Base-by-base conservation (phyloP, 2,113 vertebrate species). In the Redunca redunca region DNA sequence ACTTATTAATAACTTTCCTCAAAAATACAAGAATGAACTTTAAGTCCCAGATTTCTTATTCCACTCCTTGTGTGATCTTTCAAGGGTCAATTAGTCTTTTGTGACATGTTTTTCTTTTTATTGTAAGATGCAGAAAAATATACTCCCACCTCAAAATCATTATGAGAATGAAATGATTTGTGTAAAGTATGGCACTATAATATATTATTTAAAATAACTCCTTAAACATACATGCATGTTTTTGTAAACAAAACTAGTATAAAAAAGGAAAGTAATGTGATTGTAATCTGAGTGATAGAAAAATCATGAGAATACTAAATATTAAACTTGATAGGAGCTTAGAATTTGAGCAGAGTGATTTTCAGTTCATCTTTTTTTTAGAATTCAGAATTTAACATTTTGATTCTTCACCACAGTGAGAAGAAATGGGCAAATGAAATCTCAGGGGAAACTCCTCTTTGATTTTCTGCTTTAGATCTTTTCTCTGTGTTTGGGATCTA, bases 401-500 rank as follows among this genome's bases (percentile, higher is more conserved):
- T 92, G 64, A 78, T 95, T 96, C 77, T 90, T 93, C 43, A 93
- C 84, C 36, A 95, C 46, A 96, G 85, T 94, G 36, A 78, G 67
- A 95, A 95, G 87, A 98, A 97, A 94, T 86, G 40, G 98, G 85
- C 57, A 97, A 98, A 96, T 78, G 28, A 95, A 94, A 93, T 92
- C 98, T 97, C 98, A 87, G 15, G 88, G 91, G 97, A 97, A 86
- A 86, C 11, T 55, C 46, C 64, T 82, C 96, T 98, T 98, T 98
- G 98, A 98, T 97, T 95, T 67, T 77, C 33, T 28, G 82, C 97
- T 86, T 98, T 64, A 98, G 96, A 97, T 97, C 97, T 98, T 97
- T 74, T 81, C 71, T 94, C 90, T 96, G 81, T 97, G 84, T 96
- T 97, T 94, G 94, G 96, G 52, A 92, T 98, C 95, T 98, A 87